Evolutionary conservation across 2,888 invertebrate genomes (phyloP).

Genomic region (Leptopilina syphax): DNA sequence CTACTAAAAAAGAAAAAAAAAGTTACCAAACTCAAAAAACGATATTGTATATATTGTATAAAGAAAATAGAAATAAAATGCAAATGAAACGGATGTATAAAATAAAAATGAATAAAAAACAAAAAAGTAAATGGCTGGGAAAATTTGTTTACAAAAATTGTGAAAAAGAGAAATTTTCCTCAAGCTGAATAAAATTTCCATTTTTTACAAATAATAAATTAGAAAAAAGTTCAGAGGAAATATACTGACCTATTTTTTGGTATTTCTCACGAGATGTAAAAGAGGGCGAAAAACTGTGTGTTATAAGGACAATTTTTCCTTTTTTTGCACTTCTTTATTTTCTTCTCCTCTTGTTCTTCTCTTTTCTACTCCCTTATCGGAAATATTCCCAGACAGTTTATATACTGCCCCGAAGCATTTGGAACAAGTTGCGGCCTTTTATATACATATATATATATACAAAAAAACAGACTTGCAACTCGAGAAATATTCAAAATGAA

Average conservation of each 20-base stretch:
- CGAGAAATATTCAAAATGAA: conserved; percentile 26
- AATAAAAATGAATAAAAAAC: not conserved
- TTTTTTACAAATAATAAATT: not conserved
- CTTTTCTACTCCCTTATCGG: not conserved
- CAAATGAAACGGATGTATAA: not conserved
- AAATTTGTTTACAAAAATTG: not conserved
- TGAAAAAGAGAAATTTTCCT: not conserved
- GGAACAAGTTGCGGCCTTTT: too few species aligned
- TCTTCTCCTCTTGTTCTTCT: not conserved
- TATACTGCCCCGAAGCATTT: not conserved
- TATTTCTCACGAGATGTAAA: conserved; percentile 5
- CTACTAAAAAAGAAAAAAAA: not conserved
- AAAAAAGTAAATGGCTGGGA: not conserved
- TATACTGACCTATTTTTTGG: not conserved
- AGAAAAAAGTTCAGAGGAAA: not conserved
- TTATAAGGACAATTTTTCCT: not conserved
- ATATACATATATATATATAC: too few species aligned
- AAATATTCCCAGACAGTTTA: conserved; percentile 26
- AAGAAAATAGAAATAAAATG: not conserved
- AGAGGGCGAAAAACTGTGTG: too few species aligned
- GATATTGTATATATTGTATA: not conserved
- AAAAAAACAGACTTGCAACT: not conserved
- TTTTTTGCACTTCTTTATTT: not conserved
- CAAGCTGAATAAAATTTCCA: not conserved
- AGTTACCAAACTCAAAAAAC: not conserved